Base-by-base conservation (phyloP, 1,140 invertebrate genomes). In the Megathymus violae region DNA sequence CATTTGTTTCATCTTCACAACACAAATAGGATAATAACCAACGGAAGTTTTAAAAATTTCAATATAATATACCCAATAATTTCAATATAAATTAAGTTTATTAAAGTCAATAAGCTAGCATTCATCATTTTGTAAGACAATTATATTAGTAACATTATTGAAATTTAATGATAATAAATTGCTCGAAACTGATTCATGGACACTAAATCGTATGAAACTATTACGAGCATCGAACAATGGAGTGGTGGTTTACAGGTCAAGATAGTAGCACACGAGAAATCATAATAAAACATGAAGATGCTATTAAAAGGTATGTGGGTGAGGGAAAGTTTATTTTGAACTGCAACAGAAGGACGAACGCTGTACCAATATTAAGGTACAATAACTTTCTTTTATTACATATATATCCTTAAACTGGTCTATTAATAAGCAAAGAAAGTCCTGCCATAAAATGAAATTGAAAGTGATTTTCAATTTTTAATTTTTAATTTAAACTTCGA, bases 221-320 rank as follows among this genome's bases (percentile, higher is more conserved):
- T 67, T 74, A 59, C 58, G 51, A 41, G 38, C 50, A 56, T 61
- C 27, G 63, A 72, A 77, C 76, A 81, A 77, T 81, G 56, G 66
- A 51, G 59, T 64, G 56, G 66, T 71, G 51, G 66, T 71, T 78
- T 71, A 61, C 68, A 52, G 76, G 76, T 76, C 76, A 75, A 69
- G 58, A 68, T 62, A 66, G 60, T 62, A 22, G 69, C 67, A 70
- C 74, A 69, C 69, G 71, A 78, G 77, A 77, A 77, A 82, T 78
- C 74, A 66, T 62, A 69, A 70, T 68, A 68, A 72, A 76, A 73
- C 73, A 71, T 76, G 71, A 64, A 59, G 50, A 46, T 59, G 68
- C 58, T 68, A 71, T 54, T 69, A 78, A 76, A 78, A 70, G 80
- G 63, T 75, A 88, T 78, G 75, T 85, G 64, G 83, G 78, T 61